A percentile compares a stretch with the other conserved stretches of the same genome.
These are phyloP conservation scores for Anniella stebbinsi DNA, from an alignment of 2,797 vertebrate genomes.

Conservation along the genomic window DNA sequence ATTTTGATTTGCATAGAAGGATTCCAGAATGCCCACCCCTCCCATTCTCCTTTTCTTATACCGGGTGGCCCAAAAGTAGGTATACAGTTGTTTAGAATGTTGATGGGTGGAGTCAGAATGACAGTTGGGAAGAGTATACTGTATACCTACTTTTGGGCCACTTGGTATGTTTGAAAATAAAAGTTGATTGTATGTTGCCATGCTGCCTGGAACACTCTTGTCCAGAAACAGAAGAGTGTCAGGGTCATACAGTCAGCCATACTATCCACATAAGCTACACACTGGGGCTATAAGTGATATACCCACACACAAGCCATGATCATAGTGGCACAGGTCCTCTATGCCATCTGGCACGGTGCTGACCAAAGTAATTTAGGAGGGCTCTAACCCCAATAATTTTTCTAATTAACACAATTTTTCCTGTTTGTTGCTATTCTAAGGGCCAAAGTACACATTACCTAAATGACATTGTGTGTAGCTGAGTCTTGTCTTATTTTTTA, in stretches of 20 bases:
- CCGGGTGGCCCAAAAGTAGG: too few relatives aligned
- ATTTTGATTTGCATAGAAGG: not conserved
- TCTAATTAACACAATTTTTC: not conserved
- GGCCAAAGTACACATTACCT: too few relatives aligned
- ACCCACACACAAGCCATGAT: not conserved
- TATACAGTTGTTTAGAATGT: too few relatives aligned
- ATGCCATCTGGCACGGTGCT: not conserved
- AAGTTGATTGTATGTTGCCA: not conserved
- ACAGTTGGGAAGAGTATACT: too few relatives aligned
- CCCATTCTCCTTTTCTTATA: too few relatives aligned
- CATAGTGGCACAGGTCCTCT: not conserved
- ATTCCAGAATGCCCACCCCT: not conserved
- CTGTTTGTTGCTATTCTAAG: too few relatives aligned
- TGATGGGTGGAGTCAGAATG: too few relatives aligned
- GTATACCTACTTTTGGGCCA: too few relatives aligned
- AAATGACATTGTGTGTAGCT: too few relatives aligned
- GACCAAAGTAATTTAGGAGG: not conserved
- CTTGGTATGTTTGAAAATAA: not conserved
- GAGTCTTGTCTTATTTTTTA: too few relatives aligned
- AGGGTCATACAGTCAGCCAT: not conserved
- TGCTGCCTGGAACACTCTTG: not conserved
- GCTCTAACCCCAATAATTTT: not conserved
- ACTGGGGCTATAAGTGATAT: not conserved
- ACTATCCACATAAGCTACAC: not conserved
- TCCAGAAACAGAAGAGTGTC: not conserved